Evolutionary conservation across 2,888 invertebrate species (phyloP).

Genomic region (Tipula vernalis): DNA sequence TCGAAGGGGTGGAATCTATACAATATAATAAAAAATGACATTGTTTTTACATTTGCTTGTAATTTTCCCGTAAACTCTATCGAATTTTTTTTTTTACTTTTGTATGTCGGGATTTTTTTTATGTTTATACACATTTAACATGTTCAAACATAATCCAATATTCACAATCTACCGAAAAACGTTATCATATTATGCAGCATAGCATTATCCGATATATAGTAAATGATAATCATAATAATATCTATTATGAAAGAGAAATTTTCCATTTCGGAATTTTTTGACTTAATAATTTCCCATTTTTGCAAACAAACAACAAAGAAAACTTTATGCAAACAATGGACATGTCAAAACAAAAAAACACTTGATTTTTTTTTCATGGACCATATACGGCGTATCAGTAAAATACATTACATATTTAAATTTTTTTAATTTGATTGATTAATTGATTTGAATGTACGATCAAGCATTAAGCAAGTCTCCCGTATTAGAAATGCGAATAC

Average conservation of each 20-base stretch:
- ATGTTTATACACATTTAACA: neutral
- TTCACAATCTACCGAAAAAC: neutral
- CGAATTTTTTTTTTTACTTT: neutral
- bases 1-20: neutral
- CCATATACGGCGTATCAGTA: too few relatives aligned
- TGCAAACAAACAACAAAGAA: neutral
- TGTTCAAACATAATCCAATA: neutral
- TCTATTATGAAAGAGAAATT: neutral
- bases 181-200: neutral
- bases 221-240: neutral
- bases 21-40: neutral
- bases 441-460: too few relatives aligned
- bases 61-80: neutral
- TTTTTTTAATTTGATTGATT: too few relatives aligned
- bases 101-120: neutral
- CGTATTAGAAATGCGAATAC: too few relatives aligned
- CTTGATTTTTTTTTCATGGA: neutral
- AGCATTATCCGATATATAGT: neutral
- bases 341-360: neutral
- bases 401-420: too few relatives aligned
- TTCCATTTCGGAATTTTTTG: neutral
- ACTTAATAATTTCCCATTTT: neutral
- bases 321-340: neutral
- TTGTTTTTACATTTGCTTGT: neutral
- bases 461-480: too few relatives aligned